These are phyloP conservation scores for Caiman crocodilus DNA, from an alignment of 2,797 vertebrate species.

Conservation along the genomic window DNA sequence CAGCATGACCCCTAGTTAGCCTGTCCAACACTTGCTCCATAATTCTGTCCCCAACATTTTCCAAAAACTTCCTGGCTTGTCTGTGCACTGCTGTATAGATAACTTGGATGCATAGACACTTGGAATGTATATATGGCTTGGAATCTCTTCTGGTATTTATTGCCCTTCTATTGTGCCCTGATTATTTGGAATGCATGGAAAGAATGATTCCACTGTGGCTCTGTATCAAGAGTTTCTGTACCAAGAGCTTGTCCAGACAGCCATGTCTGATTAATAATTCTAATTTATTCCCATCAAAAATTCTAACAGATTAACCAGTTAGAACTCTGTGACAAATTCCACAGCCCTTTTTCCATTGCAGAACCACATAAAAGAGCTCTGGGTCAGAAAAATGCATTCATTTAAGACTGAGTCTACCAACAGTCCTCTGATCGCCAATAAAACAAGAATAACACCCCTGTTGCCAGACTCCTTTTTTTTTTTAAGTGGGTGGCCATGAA, in stretches of 20 bases:
- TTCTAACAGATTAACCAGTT: slow-evolving; percentile 69
- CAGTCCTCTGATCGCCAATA: slow-evolving; percentile 72
- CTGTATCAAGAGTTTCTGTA: neutral
- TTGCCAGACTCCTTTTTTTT: slow-evolving; percentile 76
- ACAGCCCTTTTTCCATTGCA: slow-evolving; percentile 69
- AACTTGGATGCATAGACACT: too few relatives aligned
- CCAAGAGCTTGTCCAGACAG: slow-evolving; percentile 39
- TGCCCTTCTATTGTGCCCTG: slow-evolving; percentile 15
- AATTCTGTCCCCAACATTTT: too few relatives aligned
- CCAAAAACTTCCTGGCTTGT: too few relatives aligned
- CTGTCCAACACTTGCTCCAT: too few relatives aligned
- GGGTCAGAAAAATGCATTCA: slow-evolving; percentile 77
- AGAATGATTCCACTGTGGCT: slow-evolving; percentile 17
- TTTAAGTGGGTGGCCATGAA: slow-evolving; percentile 76
- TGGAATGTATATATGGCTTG: too few relatives aligned
- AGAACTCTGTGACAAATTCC: slow-evolving; percentile 76
- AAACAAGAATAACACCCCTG: slow-evolving; percentile 78
- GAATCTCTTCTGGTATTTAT: neutral
- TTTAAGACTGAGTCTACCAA: slow-evolving; percentile 78
- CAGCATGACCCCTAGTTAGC: too few relatives aligned
- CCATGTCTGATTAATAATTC: slow-evolving; percentile 69
- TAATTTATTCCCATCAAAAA: slow-evolving; percentile 75
- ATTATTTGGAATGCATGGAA: slow-evolving; percentile 15
- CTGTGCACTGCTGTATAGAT: too few relatives aligned
- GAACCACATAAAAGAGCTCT: slow-evolving; percentile 76